Evolutionary conservation across 1,140 invertebrate genomes (phyloP), one percentile per base, ranked within the genome.

Genomic region (Drosophila pseudoananassae): DNA sequence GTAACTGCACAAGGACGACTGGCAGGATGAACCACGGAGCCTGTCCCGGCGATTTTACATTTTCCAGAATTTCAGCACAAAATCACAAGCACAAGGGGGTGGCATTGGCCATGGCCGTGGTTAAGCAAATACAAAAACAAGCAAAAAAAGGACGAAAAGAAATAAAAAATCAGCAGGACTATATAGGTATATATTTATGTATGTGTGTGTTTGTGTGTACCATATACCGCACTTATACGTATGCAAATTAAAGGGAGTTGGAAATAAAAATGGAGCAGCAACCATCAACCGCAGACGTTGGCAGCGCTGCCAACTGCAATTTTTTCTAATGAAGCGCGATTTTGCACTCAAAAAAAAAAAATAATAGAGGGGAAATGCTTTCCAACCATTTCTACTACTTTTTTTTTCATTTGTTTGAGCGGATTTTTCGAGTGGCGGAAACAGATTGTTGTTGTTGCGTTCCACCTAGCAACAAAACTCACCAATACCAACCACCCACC

Each of bases 1-100:
- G 70, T 79, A 73, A 90, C 88, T 90, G 88, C 82, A 90, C 88
- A 87, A 90, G 88, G 88, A 74, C 88, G 85, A 71, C 75, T 61
- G 83, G 60, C 88, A 90, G 88, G 88, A 90, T 90, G 82, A 90
- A 88, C 88, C 88, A 90, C 78, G 88, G 88, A 90, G 88, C 88
- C 88, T 90, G 88, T 66, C 59, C 63, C 58, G 63, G 45, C 63
- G 33, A 66, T 63, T 63, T 63, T 38, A 31, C 40, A 43, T 43
- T 43, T 43, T 14, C 47, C 71, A 50, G 64, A 60, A 61, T 51
- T 63, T 23, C 43, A 43, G 43, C 43, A 46, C 43, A 46, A 46
- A 55, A 65, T 33, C 4, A 65, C 58, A 64, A 78, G 76, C 4
- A 65, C 58, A 64, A 78, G 76, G 68, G 83, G 84, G 79, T 88